phyloP scores from a whole-genome alignment of 2,797 vertebrate species.

The Bradypodion ventrale region DNA sequence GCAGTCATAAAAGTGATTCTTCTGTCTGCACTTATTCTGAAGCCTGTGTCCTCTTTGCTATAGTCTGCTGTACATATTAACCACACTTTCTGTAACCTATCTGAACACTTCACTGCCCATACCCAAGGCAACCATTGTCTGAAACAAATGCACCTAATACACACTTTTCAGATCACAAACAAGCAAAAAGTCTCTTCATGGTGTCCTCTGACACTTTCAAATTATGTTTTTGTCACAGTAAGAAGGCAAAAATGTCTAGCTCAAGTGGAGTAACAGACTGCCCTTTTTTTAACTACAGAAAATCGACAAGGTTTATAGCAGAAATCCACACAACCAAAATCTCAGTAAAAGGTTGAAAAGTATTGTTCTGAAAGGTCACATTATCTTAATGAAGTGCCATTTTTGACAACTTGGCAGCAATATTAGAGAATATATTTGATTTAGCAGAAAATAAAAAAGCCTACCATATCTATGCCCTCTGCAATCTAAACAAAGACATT shows the following conservation, averaged over 20 bases:
- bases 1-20: not conserved
- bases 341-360: constrained; percentile 66
- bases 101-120: not conserved
- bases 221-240: not conserved
- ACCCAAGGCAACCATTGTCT: not conserved
- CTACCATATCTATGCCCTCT: constrained; percentile 67
- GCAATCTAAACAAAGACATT: constrained; percentile 75
- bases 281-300: constrained; percentile 54
- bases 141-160: not conserved
- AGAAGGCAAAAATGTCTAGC: constrained; percentile 13
- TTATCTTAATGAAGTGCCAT: constrained; percentile 79
- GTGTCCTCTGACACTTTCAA: not conserved
- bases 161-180: not conserved
- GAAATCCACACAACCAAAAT: constrained; percentile 59
- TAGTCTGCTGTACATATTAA: not conserved
- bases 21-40: not conserved
- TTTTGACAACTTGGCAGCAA: constrained; percentile 72
- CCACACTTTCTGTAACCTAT: not conserved
- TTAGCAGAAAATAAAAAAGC: constrained; percentile 63
- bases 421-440: constrained; percentile 62
- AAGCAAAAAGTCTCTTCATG: not conserved
- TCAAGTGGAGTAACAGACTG: constrained; percentile 44
- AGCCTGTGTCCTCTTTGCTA: not conserved
- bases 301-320: constrained; percentile 63
- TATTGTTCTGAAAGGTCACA: constrained; percentile 78